Conservation (phyloP, 2,888 invertebrate genomes). For the Caenorhabditis angaria region DNA sequence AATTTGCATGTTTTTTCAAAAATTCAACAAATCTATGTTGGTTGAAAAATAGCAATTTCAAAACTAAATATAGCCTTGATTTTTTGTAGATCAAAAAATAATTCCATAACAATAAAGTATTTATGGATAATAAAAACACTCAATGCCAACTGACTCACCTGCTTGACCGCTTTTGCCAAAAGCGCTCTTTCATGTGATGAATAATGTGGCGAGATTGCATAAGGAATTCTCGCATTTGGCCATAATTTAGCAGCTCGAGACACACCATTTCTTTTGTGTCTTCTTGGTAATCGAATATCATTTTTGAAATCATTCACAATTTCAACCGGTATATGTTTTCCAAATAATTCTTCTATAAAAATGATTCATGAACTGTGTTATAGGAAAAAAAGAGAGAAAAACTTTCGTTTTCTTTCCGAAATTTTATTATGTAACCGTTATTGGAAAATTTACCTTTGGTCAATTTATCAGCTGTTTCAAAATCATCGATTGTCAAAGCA, state of each 20-base stretch:
- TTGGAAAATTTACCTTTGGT: constrained; percentile 18
- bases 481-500: constrained; percentile 30
- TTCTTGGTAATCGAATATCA: constrained; percentile 59
- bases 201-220: constrained; percentile 71
- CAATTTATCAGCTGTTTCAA: constrained; percentile 32
- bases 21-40: too few relatives aligned
- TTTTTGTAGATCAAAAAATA: too few relatives aligned
- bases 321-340: constrained; percentile 64
- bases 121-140: too few relatives aligned
- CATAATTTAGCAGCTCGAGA: constrained; percentile 70
- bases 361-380: not conserved
- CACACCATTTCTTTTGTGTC: constrained; percentile 66
- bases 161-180: constrained; percentile 71
- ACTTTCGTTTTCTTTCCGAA: not conserved
- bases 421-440: not conserved
- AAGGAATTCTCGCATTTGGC: constrained; percentile 72
- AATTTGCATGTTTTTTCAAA: too few relatives aligned
- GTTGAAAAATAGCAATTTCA: too few relatives aligned
- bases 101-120: too few relatives aligned
- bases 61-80: too few relatives aligned
- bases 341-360: constrained; percentile 60
- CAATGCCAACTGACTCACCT: constrained; percentile 55
- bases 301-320: constrained; percentile 63
- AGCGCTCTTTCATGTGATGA: constrained; percentile 70
- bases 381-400: not conserved